Percentiles rank a stretch among this genome's conserved stretches.
Evolutionary conservation across 2,113 vertebrate species (phyloP).

Genomic region (Corythornis vintsioides): DNA sequence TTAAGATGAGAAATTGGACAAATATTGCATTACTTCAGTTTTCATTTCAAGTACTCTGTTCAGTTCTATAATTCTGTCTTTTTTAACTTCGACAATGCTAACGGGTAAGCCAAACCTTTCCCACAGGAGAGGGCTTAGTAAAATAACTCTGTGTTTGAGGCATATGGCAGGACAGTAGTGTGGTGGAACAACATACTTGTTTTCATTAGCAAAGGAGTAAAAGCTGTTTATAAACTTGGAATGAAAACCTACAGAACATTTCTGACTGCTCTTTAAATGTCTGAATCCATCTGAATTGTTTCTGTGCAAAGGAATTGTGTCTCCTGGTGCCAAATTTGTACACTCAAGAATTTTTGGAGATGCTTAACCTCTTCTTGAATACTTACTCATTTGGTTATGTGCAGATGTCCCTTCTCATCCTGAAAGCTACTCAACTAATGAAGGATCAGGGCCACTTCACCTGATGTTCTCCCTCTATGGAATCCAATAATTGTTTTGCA

Average conservation of each 20-base stretch:
- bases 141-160: not conserved
- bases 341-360: not conserved
- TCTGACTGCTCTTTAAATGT: not conserved
- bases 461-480: not conserved
- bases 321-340: not conserved
- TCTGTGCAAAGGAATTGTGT: not conserved
- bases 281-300: not conserved
- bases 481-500: slow-evolving; percentile 12
- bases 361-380: not conserved
- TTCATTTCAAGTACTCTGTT: not conserved
- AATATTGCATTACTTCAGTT: not conserved
- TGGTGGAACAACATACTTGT: not conserved
- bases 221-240: not conserved
- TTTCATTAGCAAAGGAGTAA: not conserved
- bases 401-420: not conserved
- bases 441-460: not conserved
- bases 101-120: not conserved
- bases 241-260: not conserved
- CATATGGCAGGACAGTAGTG: not conserved
- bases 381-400: not conserved
- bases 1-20: not conserved
- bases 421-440: not conserved
- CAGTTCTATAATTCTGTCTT: not conserved
- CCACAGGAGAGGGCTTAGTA: not conserved
- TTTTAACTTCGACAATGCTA: not conserved